A percentile compares a stretch with the other conserved stretches of the same genome.
These are phyloP conservation scores for Nestor notabilis DNA, from an alignment of 2,113 vertebrate species.

Conservation along the genomic window DNA sequence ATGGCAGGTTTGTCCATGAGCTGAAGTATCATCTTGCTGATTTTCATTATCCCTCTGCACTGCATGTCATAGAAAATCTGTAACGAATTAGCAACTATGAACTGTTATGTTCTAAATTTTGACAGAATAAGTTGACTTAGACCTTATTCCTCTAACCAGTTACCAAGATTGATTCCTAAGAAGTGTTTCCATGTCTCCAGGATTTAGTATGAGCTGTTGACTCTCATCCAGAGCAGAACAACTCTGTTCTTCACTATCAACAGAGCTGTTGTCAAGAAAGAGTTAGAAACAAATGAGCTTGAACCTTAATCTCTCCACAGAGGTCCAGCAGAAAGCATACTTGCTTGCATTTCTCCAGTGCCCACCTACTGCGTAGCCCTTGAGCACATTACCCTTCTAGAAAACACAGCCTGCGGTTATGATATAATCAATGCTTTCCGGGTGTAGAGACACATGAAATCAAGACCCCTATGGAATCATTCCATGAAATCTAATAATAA, in stretches of 20 bases:
- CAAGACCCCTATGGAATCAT: neutral
- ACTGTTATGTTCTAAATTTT: neutral
- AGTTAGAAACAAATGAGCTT: neutral
- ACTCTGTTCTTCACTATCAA: neutral
- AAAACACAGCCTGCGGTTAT: neutral
- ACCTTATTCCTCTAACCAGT: neutral
- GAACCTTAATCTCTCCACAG: neutral
- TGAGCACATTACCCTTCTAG: neutral
- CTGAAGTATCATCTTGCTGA: neutral
- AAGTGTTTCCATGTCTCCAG: neutral
- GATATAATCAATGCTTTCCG: neutral
- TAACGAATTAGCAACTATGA: neutral
- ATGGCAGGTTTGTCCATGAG: rapidly evolving
- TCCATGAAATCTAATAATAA: neutral
- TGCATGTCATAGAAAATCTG: rapidly evolving
- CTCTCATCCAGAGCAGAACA: neutral
- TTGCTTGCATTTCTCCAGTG: neutral
- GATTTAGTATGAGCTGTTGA: neutral
- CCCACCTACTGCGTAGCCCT: neutral
- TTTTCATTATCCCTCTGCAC: neutral
- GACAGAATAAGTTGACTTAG: neutral
- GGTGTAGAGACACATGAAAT: neutral
- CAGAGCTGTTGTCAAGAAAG: neutral
- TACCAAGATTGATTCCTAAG: neutral
- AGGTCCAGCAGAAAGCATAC: neutral